These are phyloP conservation scores for Blastobasis adustella DNA, from an alignment of 2,888 invertebrate genomes.

Conservation along the genomic window DNA sequence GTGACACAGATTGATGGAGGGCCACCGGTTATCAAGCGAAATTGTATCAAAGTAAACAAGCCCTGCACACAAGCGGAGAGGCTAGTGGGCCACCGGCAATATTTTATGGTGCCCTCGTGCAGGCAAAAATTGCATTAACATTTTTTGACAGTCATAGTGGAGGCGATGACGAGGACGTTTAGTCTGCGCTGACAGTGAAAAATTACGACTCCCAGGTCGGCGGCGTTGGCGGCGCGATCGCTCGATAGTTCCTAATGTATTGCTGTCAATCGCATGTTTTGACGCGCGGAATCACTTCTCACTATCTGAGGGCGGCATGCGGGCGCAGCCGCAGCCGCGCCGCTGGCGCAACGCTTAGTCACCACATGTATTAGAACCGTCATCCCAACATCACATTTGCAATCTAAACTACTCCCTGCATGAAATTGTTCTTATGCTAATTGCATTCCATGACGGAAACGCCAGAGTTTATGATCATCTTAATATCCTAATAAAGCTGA, in stretches of 20 bases:
- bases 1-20: constrained; percentile 32
- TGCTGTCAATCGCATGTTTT: constrained; percentile 67
- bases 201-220: constrained; percentile 54
- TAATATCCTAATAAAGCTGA: neutral
- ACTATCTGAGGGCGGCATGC: constrained; percentile 33
- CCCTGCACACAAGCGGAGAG: constrained; percentile 27
- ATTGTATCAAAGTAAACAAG: constrained; percentile 35
- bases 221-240: constrained; percentile 47
- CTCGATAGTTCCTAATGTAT: constrained; percentile 69
- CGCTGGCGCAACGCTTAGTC: constrained; percentile 41
- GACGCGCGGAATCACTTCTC: constrained; percentile 60
- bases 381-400: constrained; percentile 33
- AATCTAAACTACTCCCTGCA: constrained; percentile 27
- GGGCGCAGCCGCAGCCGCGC: constrained; percentile 23
- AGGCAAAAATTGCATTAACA: constrained; percentile 59
- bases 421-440: too few species aligned
- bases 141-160: constrained; percentile 65
- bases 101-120: constrained; percentile 43
- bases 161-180: constrained; percentile 63
- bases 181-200: constrained; percentile 67
- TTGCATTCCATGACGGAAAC: too few species aligned
- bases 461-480: too few species aligned
- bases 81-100: constrained; percentile 28
- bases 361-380: constrained; percentile 45
- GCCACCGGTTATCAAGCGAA: constrained; percentile 25